Evolutionary conservation across 2,113 vertebrate genomes (phyloP).

Genomic region (Notarius lentiginosus): DNA sequence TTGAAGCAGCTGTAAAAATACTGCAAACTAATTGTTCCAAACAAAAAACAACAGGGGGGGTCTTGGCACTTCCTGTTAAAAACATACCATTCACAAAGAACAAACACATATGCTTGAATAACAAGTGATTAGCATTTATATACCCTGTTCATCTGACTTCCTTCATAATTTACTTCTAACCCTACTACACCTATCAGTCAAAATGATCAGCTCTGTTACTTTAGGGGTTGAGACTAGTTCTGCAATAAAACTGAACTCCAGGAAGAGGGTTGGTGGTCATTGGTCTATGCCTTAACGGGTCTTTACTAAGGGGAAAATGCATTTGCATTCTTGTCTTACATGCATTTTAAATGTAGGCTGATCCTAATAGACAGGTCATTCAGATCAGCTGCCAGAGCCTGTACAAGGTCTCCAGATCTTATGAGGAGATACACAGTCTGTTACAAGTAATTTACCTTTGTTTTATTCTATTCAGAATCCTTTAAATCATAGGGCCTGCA

Average conservation of each 20-base stretch:
- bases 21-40: neutral
- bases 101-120: neutral
- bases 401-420: neutral
- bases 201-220: neutral
- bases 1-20: neutral
- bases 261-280: no score
- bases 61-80: neutral
- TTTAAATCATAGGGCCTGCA: neutral
- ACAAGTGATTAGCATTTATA: neutral
- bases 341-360: neutral
- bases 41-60: neutral
- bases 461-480: neutral
- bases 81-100: neutral
- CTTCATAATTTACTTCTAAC: neutral
- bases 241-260: neutral
- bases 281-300: neutral
- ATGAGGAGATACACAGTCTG: neutral
- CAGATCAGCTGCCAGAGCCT: no score
- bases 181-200: neutral
- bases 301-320: neutral
- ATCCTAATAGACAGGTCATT: neutral
- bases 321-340: neutral
- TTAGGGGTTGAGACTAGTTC: no score
- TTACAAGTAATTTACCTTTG: constrained; percentile 21
- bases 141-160: neutral